Percentiles rank a stretch among this genome's conserved stretches.
These are phyloP conservation scores for Hermaeophaga mercurialis DNA, from an alignment of 2,888 invertebrate species.

Conservation along the genomic window DNA sequence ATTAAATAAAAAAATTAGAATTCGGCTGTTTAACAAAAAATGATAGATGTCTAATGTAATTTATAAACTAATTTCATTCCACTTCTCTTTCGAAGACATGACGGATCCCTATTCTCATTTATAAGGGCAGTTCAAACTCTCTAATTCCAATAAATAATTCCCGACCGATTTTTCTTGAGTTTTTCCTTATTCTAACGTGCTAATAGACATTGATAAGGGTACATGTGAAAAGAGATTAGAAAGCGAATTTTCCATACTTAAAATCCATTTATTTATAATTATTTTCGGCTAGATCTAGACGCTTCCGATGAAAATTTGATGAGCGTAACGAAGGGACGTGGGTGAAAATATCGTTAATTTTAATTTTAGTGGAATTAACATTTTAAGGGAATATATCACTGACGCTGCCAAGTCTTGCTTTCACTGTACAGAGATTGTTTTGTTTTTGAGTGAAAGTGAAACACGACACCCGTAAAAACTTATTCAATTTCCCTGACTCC, in stretches of 20 bases:
- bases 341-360: constrained; percentile 1
- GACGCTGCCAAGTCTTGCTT: neutral
- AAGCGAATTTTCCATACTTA: constrained; percentile 30
- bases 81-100: too few species aligned
- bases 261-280: constrained; percentile 33
- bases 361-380: neutral
- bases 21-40: too few species aligned
- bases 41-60: too few species aligned
- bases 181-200: constrained; percentile 38
- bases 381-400: neutral
- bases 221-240: constrained; percentile 34
- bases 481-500: constrained; percentile 8
- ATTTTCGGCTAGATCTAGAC: constrained; percentile 25
- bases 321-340: neutral
- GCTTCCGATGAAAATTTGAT: constrained; percentile 11
- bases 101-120: neutral
- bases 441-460: too few species aligned
- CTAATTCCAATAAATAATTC: constrained; percentile 37
- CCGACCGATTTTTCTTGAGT: constrained; percentile 41
- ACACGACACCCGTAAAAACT: too few species aligned
- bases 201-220: constrained; percentile 46
- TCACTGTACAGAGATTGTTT: too few species aligned
- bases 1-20: too few species aligned
- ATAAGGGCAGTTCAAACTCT: constrained; percentile 29
- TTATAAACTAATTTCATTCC: too few species aligned